Conservation (phyloP, 2,888 invertebrate species). For the Argyra leucocephala region DNA sequence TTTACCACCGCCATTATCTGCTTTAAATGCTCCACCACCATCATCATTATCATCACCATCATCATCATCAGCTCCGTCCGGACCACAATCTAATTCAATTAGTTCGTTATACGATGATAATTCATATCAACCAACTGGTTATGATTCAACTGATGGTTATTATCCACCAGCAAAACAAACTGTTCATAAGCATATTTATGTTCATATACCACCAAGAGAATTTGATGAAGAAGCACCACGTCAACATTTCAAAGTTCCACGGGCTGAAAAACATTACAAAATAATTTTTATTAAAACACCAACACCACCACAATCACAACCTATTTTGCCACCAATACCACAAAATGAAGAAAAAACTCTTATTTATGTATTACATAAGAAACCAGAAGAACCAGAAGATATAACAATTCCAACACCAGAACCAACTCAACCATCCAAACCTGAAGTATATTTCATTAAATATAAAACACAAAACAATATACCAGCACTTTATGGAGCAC, state of each 20-base stretch:
- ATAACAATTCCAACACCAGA: constrained; percentile 64
- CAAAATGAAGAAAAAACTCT: constrained; percentile 80
- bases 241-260: constrained; percentile 40
- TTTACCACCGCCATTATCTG: neutral
- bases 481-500: constrained; percentile 5
- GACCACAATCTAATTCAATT: neutral
- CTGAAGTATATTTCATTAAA: constrained; percentile 74
- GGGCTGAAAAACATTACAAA: constrained; percentile 79
- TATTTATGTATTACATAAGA: constrained; percentile 79
- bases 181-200: constrained; percentile 40
- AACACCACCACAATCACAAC: constrained; percentile 66
- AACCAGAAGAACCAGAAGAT: constrained; percentile 71
- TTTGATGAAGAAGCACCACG: constrained; percentile 36
- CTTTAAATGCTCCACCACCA: neutral
- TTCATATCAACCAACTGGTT: constrained; percentile 2
- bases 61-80: neutral
- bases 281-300: constrained; percentile 88
- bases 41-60: neutral
- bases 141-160: constrained; percentile 9
- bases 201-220: constrained; percentile 40
- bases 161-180: constrained; percentile 29
- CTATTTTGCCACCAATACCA: constrained; percentile 64
- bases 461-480: constrained; percentile 39
- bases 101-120: neutral
- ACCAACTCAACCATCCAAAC: constrained; percentile 75